phyloP scores from a whole-genome alignment of 1,140 invertebrate genomes.

The Akabosia matsudoensis region DNA sequence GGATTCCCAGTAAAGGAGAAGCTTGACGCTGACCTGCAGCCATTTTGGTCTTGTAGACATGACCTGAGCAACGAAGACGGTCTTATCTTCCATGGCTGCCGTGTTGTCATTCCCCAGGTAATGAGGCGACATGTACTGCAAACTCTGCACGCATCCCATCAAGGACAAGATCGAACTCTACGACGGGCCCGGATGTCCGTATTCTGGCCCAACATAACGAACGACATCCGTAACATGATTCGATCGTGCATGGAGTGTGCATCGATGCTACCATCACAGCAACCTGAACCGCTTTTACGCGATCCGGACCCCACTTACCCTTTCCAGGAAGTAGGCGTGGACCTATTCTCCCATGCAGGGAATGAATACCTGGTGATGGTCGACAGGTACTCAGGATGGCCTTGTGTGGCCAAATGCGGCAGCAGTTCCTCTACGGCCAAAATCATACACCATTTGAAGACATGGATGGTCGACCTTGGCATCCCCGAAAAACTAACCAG shows the following conservation, averaged over 20 bases:
- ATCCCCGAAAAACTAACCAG: constrained; percentile 49
- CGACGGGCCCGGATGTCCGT: background rate
- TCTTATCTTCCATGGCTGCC: background rate
- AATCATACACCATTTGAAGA: background rate
- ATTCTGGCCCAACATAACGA: background rate
- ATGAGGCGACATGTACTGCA: background rate
- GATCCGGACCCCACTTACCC: background rate
- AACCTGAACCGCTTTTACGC: background rate
- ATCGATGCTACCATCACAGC: background rate
- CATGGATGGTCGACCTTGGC: constrained; percentile 36
- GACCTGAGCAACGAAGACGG: background rate
- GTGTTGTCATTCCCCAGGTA: background rate
- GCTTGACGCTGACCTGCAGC: background rate
- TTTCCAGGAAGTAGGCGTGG: background rate
- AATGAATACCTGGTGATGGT: background rate
- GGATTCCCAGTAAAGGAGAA: background rate
- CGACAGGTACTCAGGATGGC: background rate
- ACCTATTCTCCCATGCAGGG: background rate
- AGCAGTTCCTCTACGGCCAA: background rate
- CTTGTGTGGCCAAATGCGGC: background rate
- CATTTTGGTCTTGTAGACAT: background rate
- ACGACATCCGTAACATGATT: background rate
- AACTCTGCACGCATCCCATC: background rate
- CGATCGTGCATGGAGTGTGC: background rate
- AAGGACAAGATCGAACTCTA: constrained; percentile 4